Conservation (phyloP, 2,797 vertebrate genomes). For the Tapera naevia region DNA sequence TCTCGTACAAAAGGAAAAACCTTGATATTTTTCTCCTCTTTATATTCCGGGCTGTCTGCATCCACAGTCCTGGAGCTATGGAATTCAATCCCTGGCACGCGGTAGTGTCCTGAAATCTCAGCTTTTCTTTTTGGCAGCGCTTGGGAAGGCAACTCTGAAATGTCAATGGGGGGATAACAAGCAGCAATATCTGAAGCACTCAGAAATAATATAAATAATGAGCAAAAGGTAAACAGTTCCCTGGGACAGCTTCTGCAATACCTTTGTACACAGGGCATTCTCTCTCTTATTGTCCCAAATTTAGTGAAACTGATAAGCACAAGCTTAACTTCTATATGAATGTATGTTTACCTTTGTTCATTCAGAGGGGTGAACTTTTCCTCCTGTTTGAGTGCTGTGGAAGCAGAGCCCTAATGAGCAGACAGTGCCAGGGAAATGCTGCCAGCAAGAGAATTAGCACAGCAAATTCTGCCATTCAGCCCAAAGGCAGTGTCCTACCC, state of each 20-base stretch:
- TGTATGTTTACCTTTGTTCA: neutral
- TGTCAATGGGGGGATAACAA: neutral
- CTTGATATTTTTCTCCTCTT: neutral
- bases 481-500: neutral
- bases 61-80: neutral
- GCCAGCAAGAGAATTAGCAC: constrained; percentile 34
- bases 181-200: neutral
- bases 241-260: neutral
- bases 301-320: neutral
- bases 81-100: constrained; percentile 25
- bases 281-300: neutral
- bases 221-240: neutral
- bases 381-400: neutral
- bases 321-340: neutral
- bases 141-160: constrained; percentile 20
- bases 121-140: constrained; percentile 3
- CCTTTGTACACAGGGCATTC: neutral
- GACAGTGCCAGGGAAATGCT: constrained; percentile 44
- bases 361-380: neutral
- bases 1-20: neutral
- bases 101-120: neutral
- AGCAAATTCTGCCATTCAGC: neutral
- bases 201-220: constrained; percentile 7
- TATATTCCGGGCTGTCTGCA: neutral
- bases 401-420: constrained; percentile 59